Evolutionary conservation across 2,113 vertebrate genomes (phyloP), one percentile per base, ranked within the genome.

Genomic region (Delphinapterus leucas): DNA sequence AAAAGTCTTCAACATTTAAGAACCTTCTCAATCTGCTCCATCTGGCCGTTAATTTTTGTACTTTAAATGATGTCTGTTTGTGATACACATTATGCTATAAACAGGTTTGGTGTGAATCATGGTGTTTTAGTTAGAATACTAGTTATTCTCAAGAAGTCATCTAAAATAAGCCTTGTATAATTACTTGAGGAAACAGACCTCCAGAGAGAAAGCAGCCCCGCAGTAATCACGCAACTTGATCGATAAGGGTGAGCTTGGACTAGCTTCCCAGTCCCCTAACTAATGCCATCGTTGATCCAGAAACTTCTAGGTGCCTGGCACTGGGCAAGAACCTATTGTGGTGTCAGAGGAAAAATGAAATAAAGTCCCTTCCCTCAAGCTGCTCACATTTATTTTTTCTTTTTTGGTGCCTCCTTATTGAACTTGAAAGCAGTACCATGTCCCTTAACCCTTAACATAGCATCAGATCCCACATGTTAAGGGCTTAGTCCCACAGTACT

Each of bases 171-270:
- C 31, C 63, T n/a, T 31, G 1, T 1, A 28, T 68, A 61, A 68
- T 73, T 31, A 71, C 21, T 5, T 47, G 28, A 60, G 65, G 53
- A 87, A 83, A 61, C 21, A 33, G 76, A 44, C 5, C 20, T 67
- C 65, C 41, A 1, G 23, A 60, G 15, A 63, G 15, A 26, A 71
- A 38, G 6, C 1, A 12, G 2, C 31, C 21, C 21, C 44, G 2
- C 10, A 0, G 58, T 6, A 5, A 41, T 10, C 5, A 8, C 3
- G 41, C 41, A 1, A 11, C 55, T 31, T 3, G 2, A 10, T 23
- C 4, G 4, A 4, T 1, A 58, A 58, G 28, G 47, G 33, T 14
- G 70, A 80, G n/a, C 31, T 21, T 5, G 21, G 49, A 15, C 4
- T 12, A 4, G 44, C 26, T 49, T 13, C 68, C 74, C 7, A 13